phyloP scores from a whole-genome alignment of 30 jellyfish, hydroid and myxozoan genomes.

The Aurelia sp. region DNA sequence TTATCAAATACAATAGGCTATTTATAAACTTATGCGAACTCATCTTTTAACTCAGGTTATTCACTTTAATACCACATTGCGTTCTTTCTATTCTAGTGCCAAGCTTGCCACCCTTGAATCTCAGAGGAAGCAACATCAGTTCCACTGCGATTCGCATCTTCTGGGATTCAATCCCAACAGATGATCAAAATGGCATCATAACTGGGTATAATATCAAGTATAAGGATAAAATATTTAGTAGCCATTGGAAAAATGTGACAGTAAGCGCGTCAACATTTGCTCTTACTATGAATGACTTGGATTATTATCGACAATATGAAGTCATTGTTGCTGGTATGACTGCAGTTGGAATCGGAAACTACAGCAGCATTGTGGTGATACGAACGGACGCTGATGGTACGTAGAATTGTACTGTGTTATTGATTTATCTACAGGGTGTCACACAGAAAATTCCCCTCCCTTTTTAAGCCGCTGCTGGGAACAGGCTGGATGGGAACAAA shows the following conservation, averaged over 20 bases:
- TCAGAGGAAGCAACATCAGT: slow-evolving; percentile 28
- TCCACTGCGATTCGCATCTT: slow-evolving; percentile 34
- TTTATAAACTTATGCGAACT: no score
- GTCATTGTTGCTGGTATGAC: slow-evolving; percentile 8
- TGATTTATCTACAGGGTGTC: no score
- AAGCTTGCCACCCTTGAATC: slow-evolving; percentile 15
- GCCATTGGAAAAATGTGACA: background rate
- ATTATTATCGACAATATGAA: background rate
- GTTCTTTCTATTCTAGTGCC: slow-evolving; percentile 22
- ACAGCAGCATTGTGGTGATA: background rate
- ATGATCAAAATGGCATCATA: slow-evolving; percentile 36
- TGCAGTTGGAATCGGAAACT: slow-evolving; percentile 24
- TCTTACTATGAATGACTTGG: background rate
- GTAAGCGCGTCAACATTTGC: background rate
- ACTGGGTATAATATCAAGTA: slow-evolving; percentile 1
- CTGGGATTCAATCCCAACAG: slow-evolving; percentile 51
- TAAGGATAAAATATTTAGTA: background rate
- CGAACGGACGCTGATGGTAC: slow-evolving; percentile 38
- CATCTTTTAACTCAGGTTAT: no score
- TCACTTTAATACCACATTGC: background rate
- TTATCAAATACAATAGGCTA: no score
- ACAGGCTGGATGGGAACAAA: no score
- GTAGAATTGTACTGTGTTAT: background rate
- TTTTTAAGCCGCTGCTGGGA: no score
- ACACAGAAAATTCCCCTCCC: no score